Base-by-base conservation (phyloP, 1,140 invertebrate species). In the Bombus picipes region DNA sequence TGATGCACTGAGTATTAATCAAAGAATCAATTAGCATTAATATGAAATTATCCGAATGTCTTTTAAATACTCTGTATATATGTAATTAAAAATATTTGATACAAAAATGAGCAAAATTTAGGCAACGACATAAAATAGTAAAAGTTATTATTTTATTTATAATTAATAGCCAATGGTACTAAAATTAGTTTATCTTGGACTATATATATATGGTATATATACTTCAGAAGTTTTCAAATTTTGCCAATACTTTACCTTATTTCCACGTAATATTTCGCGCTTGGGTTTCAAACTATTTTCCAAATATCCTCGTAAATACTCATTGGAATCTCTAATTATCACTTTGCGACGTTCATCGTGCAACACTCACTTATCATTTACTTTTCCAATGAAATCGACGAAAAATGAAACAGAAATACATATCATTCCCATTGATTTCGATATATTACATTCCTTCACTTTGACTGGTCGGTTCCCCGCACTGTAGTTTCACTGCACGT, bases 401-500 rank as follows among this genome's bases (percentile, higher is more conserved):
- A 39, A 13, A 12, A 39, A 10, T 25, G 3, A 37, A 22, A 41
- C 5, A 34, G 34, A 66, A 18, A 34, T 68, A 68, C 6, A 34
- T 32, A 68, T 25, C 34, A 32, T 32, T 32, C 62, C 1, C n/a
- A 15, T 66, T 66, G 0, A 15, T 66, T 15, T n/a, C 13, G 8
- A 15, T 32, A 13, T 32, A 15, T 15, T 65, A 15, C n/a, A 6
- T 71, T 39, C 28, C 68, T 71, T 59, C 47, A 39, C 62, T 66
- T 34, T 22, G 18, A 4, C 9, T 47, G 22, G 32, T 34, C 8
- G 39, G 25, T n/a, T 18, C 32, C 8, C 41, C n/a, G 28, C 78
- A 80, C 65, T 70, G 32, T 8, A 34, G 53, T 70, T 39, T 70
- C 78, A 80, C 65, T 80, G n/a, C 62, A 79, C 77, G 0, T 59